Percentiles rank a stretch among this genome's conserved stretches.
Evolutionary conservation across 2,888 invertebrate species (phyloP).

Genomic region (Alloplasta piceator): DNA sequence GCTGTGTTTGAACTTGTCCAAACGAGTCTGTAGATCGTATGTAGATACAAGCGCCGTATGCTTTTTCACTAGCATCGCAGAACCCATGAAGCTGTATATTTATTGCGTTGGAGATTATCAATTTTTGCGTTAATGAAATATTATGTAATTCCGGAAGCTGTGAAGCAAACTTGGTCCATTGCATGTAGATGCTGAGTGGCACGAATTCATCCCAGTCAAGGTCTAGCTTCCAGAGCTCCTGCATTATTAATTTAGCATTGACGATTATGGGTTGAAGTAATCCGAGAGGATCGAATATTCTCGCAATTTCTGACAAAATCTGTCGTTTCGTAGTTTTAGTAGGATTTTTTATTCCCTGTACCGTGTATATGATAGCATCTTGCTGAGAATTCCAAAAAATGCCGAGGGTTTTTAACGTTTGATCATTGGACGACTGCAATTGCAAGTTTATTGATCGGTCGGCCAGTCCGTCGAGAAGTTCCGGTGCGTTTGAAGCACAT

Average conservation of each 20-base stretch:
- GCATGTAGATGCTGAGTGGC: constrained; percentile 44
- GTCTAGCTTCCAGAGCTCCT: constrained; percentile 40
- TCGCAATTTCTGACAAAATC: constrained; percentile 39
- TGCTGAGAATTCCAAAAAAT: constrained; percentile 50
- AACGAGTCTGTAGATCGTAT: constrained; percentile 23
- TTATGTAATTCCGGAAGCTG: constrained; percentile 28
- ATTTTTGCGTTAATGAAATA: constrained; percentile 18
- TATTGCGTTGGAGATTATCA: not conserved
- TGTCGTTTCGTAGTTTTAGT: constrained; percentile 43
- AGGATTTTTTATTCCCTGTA: constrained; percentile 25
- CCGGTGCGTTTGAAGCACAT: constrained; percentile 59
- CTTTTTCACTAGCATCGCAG: too few species aligned
- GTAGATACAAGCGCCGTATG: constrained; percentile 70
- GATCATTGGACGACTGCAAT: constrained; percentile 14
- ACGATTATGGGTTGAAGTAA: constrained; percentile 35
- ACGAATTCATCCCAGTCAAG: constrained; percentile 56
- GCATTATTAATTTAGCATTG: constrained; percentile 44
- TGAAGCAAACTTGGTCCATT: constrained; percentile 29
- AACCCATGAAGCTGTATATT: constrained; percentile 64
- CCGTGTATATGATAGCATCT: constrained; percentile 54
- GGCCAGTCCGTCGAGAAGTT: constrained; percentile 41
- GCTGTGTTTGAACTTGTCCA: not conserved
- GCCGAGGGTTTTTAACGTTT: constrained; percentile 49
- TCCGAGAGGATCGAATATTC: constrained; percentile 48
- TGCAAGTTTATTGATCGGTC: constrained; percentile 34